Percentiles rank a stretch among this genome's conserved stretches.
Conservation (phyloP, 2,888 invertebrate species). For the Mayetiola destructor region DNA sequence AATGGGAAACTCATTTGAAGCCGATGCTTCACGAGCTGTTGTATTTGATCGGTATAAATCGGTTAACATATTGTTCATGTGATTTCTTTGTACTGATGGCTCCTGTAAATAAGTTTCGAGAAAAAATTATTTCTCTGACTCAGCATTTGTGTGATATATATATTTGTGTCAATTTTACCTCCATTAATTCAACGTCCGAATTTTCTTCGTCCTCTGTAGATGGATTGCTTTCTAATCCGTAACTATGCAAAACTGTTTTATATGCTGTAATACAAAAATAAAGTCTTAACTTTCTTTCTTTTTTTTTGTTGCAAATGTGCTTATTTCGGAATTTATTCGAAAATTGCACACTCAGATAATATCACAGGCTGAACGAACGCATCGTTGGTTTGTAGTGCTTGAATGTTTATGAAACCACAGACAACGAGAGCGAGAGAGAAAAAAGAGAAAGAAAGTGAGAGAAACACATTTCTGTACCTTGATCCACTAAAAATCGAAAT, state of each 20-base stretch:
- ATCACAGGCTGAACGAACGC: background rate
- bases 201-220: constrained; percentile 42
- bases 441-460: background rate
- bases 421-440: too few relatives aligned
- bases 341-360: background rate
- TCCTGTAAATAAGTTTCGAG: constrained; percentile 20
- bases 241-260: constrained; percentile 53
- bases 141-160: background rate
- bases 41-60: constrained; percentile 38
- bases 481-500: constrained; percentile 65
- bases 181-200: constrained; percentile 32
- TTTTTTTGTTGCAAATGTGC: background rate
- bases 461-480: constrained; percentile 28
- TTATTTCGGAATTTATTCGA: too few relatives aligned
- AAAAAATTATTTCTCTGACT: constrained; percentile 7
- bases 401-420: too few relatives aligned
- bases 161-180: constrained; percentile 22
- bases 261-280: constrained; percentile 40
- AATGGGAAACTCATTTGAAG: constrained; percentile 47
- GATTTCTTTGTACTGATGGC: constrained; percentile 20
- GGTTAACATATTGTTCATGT: constrained; percentile 34
- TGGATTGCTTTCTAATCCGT: constrained; percentile 46
- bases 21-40: constrained; percentile 27
- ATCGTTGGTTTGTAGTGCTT: background rate
- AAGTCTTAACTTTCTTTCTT: background rate